Conservation (phyloP, 2,888 invertebrate genomes). For the Leistus spinibarbis region DNA sequence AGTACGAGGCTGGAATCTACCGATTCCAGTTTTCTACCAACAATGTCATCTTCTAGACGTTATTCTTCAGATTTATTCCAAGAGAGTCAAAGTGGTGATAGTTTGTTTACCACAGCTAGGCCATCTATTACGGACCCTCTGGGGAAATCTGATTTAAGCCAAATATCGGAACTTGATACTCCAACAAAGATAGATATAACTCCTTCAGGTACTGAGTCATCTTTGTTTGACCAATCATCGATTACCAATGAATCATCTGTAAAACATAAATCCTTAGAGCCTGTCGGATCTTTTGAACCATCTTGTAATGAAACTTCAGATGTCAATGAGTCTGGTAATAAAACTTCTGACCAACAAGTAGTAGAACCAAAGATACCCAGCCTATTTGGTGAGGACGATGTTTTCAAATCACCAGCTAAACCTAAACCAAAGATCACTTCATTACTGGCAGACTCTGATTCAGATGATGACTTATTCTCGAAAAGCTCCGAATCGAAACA, state of each 20-base stretch:
- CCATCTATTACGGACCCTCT: constrained; percentile 37
- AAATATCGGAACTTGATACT: constrained; percentile 43
- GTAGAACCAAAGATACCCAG: background rate
- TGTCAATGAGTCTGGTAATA: background rate
- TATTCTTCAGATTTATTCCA: constrained; percentile 48
- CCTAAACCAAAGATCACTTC: constrained; percentile 18
- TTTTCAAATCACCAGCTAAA: constrained; percentile 6
- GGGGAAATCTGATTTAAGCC: constrained; percentile 34
- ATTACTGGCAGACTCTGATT: constrained; percentile 37
- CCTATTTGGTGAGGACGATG: constrained; percentile 7
- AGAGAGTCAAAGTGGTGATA: constrained; percentile 49
- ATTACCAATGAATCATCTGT: background rate
- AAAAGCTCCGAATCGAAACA: constrained; percentile 24
- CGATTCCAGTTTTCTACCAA: constrained; percentile 48
- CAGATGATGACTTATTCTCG: constrained; percentile 41
- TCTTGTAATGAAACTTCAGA: background rate
- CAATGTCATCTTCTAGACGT: constrained; percentile 47
- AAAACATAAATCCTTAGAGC: background rate
- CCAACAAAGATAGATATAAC: constrained; percentile 30
- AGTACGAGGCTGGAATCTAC: constrained; percentile 42
- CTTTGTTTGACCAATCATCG: constrained; percentile 15
- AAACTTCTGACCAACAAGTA: background rate
- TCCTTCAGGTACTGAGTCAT: constrained; percentile 31
- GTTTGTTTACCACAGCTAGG: constrained; percentile 46
- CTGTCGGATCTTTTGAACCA: background rate